Percentiles rank a stretch among this genome's conserved stretches.
phyloP scores from a whole-genome alignment of 2,797 vertebrate species.

The Rachycentron canadum region DNA sequence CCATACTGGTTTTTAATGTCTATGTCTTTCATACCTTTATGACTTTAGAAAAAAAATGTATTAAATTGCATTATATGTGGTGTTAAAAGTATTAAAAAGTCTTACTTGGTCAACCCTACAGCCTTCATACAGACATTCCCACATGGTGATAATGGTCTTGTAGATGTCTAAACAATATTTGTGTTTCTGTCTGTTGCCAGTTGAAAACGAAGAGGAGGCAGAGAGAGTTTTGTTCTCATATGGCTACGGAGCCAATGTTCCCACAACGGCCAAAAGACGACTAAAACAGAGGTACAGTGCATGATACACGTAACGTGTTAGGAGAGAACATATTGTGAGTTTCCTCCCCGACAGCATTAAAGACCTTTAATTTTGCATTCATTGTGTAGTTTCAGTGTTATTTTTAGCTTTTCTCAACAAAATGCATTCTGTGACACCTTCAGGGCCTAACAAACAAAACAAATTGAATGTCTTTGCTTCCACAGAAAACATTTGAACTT shows the following conservation, averaged over 20 bases:
- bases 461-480: background rate
- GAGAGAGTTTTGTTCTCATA: constrained; percentile 97
- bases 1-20: background rate
- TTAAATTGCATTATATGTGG: background rate
- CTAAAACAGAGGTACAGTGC: constrained; percentile 93
- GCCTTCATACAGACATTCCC: background rate
- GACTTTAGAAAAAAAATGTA: background rate
- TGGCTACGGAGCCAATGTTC: constrained; percentile 97
- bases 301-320: background rate
- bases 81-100: background rate
- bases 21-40: background rate
- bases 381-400: background rate
- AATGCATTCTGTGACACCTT: background rate
- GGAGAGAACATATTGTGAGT: background rate
- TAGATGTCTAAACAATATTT: background rate
- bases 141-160: background rate
- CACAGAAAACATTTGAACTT: background rate
- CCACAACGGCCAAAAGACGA: constrained; percentile 95
- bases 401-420: background rate
- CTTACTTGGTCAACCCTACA: background rate
- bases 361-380: background rate
- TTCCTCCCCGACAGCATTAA: background rate
- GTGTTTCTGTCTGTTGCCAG: constrained; percentile 78
- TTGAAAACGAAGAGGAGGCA: constrained; percentile 95
- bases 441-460: background rate